Conservation (phyloP, 1,140 invertebrate species). For the Drepana arcuata region DNA sequence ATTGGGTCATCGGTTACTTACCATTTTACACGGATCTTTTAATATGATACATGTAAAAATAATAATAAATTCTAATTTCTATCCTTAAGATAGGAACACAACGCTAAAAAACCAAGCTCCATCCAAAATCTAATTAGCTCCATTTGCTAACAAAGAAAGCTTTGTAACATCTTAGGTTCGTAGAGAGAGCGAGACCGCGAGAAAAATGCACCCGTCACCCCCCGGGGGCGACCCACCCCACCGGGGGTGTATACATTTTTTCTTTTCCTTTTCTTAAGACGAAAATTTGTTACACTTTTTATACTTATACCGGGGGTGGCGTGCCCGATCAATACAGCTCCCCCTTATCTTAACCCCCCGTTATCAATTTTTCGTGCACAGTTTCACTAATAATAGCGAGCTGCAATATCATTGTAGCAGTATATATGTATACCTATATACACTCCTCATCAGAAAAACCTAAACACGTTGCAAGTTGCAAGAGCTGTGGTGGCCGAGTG, state of each 20-base stretch:
- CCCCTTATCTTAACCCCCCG: conserved; percentile 47
- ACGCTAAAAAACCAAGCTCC: too few relatives aligned
- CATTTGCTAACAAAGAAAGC: conserved; percentile 51
- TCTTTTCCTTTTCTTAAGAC: conserved; percentile 72
- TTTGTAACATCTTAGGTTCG: conserved; percentile 63
- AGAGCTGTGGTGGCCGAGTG: too few relatives aligned
- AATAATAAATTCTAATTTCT: too few relatives aligned
- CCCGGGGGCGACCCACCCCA: conserved; percentile 17
- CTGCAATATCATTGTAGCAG: too few relatives aligned
- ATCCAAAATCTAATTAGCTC: conserved; percentile 64
- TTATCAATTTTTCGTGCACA: conserved; percentile 70
- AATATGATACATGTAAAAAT: too few relatives aligned
- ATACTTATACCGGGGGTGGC: conserved; percentile 59
- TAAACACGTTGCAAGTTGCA: too few relatives aligned
- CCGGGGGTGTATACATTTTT: conserved; percentile 69
- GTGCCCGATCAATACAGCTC: conserved; percentile 49
- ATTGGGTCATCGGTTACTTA: too few relatives aligned
- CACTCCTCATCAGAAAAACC: too few relatives aligned
- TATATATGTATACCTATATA: too few relatives aligned
- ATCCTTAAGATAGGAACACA: too few relatives aligned
- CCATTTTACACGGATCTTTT: too few relatives aligned
- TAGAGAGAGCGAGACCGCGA: conserved; percentile 43
- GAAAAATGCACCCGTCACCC: conserved; percentile 46
- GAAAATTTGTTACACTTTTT: conserved; percentile 72
- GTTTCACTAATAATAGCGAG: too few relatives aligned